Conservation (phyloP, 1,140 invertebrate species). For the Drosophila tani region DNA sequence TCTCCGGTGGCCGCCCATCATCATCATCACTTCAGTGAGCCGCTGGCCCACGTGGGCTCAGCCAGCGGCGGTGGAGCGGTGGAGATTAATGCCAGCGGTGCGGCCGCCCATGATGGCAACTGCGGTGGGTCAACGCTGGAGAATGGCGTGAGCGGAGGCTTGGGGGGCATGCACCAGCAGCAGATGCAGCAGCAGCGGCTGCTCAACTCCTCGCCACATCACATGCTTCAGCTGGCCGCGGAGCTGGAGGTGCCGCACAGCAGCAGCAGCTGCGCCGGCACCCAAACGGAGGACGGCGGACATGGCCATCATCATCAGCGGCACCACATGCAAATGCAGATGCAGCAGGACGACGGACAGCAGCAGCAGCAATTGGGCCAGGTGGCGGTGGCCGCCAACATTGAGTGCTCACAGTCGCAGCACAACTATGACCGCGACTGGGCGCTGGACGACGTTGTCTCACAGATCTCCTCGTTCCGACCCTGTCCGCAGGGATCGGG, state of each 20-base stretch:
- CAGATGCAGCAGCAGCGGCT: conserved; percentile 66
- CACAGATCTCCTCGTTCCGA: conserved; percentile 84
- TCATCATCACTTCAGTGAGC: conserved; percentile 64
- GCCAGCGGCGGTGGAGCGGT: conserved; percentile 64
- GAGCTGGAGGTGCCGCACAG: conserved; percentile 60
- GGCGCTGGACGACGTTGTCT: conserved; percentile 82
- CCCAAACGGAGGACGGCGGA: conserved; percentile 64
- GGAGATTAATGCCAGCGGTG: conserved; percentile 57
- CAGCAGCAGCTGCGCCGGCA: conserved; percentile 64
- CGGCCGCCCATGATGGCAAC: conserved; percentile 38
- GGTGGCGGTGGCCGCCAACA: conserved; percentile 87
- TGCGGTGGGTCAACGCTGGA: conserved; percentile 56
- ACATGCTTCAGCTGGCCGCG: conserved; percentile 69
- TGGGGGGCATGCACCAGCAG: conserved; percentile 44
- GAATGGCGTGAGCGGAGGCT: conserved; percentile 30
- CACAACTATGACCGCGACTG: conserved; percentile 84
- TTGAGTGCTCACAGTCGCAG: conserved; percentile 86
- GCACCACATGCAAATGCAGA: conserved; percentile 40
- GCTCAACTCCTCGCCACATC: conserved; percentile 65
- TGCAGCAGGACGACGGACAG: conserved; percentile 48
- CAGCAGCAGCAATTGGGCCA: conserved; percentile 78
- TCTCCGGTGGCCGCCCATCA: conserved; percentile 79
- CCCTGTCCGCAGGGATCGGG: conserved; percentile 84
- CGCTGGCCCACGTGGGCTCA: conserved; percentile 41
- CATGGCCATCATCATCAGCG: conserved; percentile 51